Conservation (phyloP, 2,113 vertebrate genomes). For the Dromaius novaehollandiae region DNA sequence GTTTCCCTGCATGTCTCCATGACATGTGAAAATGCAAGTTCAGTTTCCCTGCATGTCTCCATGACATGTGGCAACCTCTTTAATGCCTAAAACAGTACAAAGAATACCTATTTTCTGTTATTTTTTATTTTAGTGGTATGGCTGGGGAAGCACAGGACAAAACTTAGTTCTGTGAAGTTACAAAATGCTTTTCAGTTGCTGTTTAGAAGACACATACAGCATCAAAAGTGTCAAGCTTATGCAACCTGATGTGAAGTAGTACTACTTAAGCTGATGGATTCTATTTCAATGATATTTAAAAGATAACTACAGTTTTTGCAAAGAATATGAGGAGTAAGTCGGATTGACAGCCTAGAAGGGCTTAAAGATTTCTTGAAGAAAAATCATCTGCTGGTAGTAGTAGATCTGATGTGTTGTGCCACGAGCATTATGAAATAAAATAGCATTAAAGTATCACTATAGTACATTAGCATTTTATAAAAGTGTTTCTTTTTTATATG, state of each 20-base stretch:
- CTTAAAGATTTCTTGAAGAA: background rate
- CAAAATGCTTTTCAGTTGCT: background rate
- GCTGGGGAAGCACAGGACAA: background rate
- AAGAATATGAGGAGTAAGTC: background rate
- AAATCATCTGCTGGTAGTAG: background rate
- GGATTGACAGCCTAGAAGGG: background rate
- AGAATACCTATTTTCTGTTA: background rate
- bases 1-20: background rate
- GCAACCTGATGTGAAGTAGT: background rate
- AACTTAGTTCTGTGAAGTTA: background rate
- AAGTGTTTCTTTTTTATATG: background rate
- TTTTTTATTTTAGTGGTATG: background rate
- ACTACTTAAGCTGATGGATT: background rate
- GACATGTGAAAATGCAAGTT: background rate
- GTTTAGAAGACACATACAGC: background rate
- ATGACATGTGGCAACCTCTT: background rate
- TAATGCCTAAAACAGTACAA: background rate
- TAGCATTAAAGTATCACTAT: background rate
- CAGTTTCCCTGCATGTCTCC: background rate
- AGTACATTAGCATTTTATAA: background rate
- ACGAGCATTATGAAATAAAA: background rate
- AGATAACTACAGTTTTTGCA: background rate
- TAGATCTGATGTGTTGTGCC: background rate
- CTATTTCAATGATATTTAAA: background rate
- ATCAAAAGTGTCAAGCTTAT: background rate